A percentile compares a stretch with the other conserved stretches of the same genome.
These are phyloP conservation scores for Mastomys coucha DNA, from an alignment of 2,113 vertebrate species.

Conservation along the genomic window DNA sequence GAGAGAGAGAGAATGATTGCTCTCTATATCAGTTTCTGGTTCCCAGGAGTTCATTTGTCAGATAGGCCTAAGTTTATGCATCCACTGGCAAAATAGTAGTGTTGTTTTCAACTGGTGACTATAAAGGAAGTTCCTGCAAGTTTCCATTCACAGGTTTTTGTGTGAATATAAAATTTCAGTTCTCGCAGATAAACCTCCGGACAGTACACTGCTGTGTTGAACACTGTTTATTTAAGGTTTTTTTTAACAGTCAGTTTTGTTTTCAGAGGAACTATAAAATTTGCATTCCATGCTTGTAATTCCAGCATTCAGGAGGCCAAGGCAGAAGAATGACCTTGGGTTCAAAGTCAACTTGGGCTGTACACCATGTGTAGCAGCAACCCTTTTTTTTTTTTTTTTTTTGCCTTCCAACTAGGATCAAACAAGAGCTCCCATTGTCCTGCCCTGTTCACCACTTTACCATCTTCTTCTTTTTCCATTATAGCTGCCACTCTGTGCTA, in stretches of 20 bases:
- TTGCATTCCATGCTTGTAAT: neutral
- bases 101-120: neutral
- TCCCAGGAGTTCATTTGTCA: fast-evolving
- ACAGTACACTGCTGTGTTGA: too few relatives aligned
- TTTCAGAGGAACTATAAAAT: neutral
- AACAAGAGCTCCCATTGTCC: fast-evolving
- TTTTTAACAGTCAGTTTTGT: neutral
- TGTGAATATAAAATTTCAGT: neutral
- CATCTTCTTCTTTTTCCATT: too few relatives aligned
- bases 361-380: neutral
- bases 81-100: fast-evolving
- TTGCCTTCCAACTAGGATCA: neutral
- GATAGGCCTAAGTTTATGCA: fast-evolving
- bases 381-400: neutral
- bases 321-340: neutral
- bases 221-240: neutral
- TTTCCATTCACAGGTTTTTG: neutral
- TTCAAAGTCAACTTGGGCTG: neutral
- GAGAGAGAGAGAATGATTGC: fast-evolving
- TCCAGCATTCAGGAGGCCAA: neutral
- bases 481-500: neutral
- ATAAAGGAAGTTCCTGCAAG: neutral
- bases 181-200: neutral
- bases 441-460: fast-evolving
- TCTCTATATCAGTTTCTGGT: fast-evolving